Base-by-base conservation (phyloP, 2,797 vertebrate species). In the Labeo calbasu region DNA sequence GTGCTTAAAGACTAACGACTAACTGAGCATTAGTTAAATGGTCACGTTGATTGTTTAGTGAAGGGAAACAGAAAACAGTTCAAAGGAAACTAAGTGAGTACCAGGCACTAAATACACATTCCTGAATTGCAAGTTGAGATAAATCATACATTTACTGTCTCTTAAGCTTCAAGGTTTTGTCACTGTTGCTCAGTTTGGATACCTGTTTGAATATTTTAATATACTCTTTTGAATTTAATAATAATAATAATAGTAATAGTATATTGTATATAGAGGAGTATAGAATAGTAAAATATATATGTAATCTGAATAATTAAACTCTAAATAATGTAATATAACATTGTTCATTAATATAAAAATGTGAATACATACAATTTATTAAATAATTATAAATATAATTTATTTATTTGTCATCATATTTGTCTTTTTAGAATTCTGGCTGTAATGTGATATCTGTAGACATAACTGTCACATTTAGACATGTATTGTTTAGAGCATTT, bases 51-150 rank as follows among this genome's bases (percentile, higher is more conserved):
- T 72, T 72, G 79, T 72, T 48, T 72, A 63, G 28, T 61, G 40
- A 66, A 55, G 14, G 14, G 55, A 77, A 32, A 65, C 61, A 65
- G 61, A 65, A 59, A 43, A 59, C 40, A 48, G 40, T 81, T 81
- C 11, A 81, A 32, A 50, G 77, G 59, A 65, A 63, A 46, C 40
- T 43, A 43, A 59, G 51, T 59, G 51, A 71, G n/a, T 61, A 32
- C 53, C 40, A 51, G 25, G 50, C 9, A 0, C 25, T 63, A 51
- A 65, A 73, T 73, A 51, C 57, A 72, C 79, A 81, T 71, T 71
- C 66, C 15, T 71, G 21, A 59, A 53, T 77, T 36, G 43, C n/a
- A 59, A n/a, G 36, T 5, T 59, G 36, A 71, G 51, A 43, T 81
- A 19, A 69, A 80, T 25, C 53, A 48, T 12, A 66, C 48, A 68